A percentile compares a stretch with the other conserved stretches of the same genome.
Conservation (phyloP, 1,140 invertebrate genomes). For the Schlechtendalia chinensis region DNA sequence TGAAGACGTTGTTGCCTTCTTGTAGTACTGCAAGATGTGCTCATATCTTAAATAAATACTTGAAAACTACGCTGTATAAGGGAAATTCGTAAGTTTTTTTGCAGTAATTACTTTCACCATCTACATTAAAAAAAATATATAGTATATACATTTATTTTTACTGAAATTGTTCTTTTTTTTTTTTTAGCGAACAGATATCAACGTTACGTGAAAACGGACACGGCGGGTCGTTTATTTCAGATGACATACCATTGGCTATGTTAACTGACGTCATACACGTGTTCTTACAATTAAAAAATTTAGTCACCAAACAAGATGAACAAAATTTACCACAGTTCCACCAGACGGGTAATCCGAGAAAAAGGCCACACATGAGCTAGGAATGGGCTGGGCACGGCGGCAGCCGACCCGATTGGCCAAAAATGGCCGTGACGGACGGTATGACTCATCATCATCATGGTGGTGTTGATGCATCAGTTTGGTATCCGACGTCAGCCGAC, state of each 20-base stretch:
- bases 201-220: conserved; percentile 28
- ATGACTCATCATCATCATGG: not conserved
- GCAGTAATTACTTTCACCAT: not conserved
- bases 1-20: not conserved
- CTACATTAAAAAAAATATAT: not conserved
- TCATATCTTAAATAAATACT: not conserved
- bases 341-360: not conserved
- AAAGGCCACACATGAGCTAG: conserved; percentile 31
- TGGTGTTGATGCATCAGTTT: not conserved
- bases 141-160: not conserved
- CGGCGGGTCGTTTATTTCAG: not conserved
- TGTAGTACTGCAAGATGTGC: not conserved
- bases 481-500: not conserved
- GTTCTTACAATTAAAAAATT: not conserved
- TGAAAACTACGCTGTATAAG: not conserved
- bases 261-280: not conserved
- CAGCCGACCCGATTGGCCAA: conserved; percentile 38
- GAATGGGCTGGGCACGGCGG: conserved; percentile 45
- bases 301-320: conserved; percentile 1
- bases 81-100: conserved; percentile 38
- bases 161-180: not conserved
- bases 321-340: conserved; percentile 56
- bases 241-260: conserved; percentile 7
- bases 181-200: not conserved
- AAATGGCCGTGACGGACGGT: not conserved